These are phyloP conservation scores for Diaphora mendica DNA, from an alignment of 2,888 invertebrate genomes.

Conservation along the genomic window DNA sequence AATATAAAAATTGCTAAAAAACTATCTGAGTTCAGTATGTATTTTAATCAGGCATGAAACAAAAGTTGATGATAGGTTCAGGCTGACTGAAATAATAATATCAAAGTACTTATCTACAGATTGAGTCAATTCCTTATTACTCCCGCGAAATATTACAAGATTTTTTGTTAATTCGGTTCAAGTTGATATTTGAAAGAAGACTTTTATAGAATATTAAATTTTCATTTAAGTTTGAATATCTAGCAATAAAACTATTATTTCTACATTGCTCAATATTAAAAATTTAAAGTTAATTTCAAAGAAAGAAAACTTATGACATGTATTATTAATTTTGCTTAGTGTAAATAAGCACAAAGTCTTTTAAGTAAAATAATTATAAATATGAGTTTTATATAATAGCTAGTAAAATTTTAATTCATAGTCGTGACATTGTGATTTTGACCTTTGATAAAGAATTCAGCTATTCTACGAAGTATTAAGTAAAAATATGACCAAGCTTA, in stretches of 20 bases:
- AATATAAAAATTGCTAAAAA: too few relatives aligned
- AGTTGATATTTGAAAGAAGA: conserved; percentile 19
- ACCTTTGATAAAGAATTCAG: not conserved
- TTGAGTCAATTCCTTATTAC: too few relatives aligned
- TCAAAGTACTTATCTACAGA: too few relatives aligned
- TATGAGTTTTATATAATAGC: not conserved
- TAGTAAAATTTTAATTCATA: too few relatives aligned
- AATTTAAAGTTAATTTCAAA: not conserved
- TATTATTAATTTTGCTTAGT: not conserved
- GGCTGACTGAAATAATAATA: too few relatives aligned
- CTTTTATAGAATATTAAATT: conserved; percentile 32
- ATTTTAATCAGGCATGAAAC: too few relatives aligned
- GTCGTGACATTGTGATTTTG: not conserved
- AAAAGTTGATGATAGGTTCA: too few relatives aligned
- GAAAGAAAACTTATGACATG: not conserved
- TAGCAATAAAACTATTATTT: not conserved
- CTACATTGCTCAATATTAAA: not conserved
- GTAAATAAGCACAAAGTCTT: not conserved
- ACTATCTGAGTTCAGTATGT: too few relatives aligned
- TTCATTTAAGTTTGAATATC: conserved; percentile 35
- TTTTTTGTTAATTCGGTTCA: not conserved
- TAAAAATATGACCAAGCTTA: not conserved
- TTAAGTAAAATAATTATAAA: not conserved
- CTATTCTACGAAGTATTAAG: not conserved
- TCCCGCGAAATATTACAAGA: too few relatives aligned